A percentile compares a stretch with the other conserved stretches of the same genome.
These are phyloP conservation scores for Zhengitettix transpicula DNA, from an alignment of 2,888 invertebrate genomes.

Conservation along the genomic window DNA sequence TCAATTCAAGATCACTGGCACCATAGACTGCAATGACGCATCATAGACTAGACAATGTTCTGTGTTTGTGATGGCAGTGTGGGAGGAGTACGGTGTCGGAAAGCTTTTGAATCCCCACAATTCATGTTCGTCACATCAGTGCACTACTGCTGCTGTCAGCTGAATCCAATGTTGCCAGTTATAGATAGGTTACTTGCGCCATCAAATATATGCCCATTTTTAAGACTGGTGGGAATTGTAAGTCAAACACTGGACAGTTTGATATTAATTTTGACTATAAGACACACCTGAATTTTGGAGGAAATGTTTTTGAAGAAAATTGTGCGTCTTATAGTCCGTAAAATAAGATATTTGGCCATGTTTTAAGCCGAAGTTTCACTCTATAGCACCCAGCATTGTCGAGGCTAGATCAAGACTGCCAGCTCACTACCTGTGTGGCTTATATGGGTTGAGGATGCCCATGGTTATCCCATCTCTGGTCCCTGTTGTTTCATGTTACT, in stretches of 20 bases:
- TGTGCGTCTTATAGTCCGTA: neutral
- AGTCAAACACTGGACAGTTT: too few species aligned
- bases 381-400: too few species aligned
- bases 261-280: too few species aligned
- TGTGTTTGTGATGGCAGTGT: neutral
- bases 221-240: too few species aligned
- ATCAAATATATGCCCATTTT: neutral
- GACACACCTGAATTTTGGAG: too few species aligned
- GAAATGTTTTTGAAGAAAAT: neutral
- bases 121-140: neutral
- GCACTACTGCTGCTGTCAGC: neutral
- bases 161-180: neutral
- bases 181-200: neutral
- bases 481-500: too few species aligned
- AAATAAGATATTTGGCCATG: neutral
- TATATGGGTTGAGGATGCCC: too few species aligned
- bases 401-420: too few species aligned
- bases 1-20: neutral
- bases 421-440: too few species aligned
- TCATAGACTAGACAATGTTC: slow-evolving; percentile 23
- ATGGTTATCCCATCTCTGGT: too few species aligned
- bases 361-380: too few species aligned
- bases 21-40: slow-evolving; percentile 17
- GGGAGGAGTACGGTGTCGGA: neutral
- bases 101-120: neutral